These are phyloP conservation scores for Neolamprologus brichardi DNA, from an alignment of 2,113 vertebrate species.

Conservation along the genomic window DNA sequence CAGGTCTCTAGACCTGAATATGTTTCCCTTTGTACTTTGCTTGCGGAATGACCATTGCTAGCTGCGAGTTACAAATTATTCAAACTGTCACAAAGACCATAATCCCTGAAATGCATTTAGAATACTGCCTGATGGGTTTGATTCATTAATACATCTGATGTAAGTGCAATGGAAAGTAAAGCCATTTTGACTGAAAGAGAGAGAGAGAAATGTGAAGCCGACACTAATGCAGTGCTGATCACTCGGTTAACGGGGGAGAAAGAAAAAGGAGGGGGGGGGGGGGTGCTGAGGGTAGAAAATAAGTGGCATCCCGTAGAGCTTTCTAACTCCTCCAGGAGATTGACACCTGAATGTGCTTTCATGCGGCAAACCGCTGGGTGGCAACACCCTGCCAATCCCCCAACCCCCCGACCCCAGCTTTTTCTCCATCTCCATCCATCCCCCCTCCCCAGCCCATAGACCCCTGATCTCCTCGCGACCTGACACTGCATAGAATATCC, in stretches of 20 bases:
- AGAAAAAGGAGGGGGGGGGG: neutral
- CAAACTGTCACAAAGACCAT: neutral
- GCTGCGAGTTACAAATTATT: neutral
- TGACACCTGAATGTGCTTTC: constrained; percentile 73
- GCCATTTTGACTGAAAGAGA: neutral
- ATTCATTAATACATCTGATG: neutral
- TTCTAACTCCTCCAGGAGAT: constrained; percentile 64
- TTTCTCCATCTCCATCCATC: neutral
- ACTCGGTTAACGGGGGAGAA: constrained; percentile 20
- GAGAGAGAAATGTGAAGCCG: neutral
- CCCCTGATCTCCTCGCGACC: neutral
- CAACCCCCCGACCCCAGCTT: neutral
- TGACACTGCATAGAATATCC: neutral
- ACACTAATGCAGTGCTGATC: constrained; percentile 45
- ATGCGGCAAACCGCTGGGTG: constrained; percentile 51
- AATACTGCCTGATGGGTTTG: neutral
- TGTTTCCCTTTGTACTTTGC: neutral
- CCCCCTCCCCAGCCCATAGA: neutral
- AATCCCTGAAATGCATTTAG: neutral
- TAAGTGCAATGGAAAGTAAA: neutral
- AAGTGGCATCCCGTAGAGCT: constrained; percentile 61
- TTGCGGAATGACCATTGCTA: neutral
- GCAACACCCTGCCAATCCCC: constrained; percentile 3
- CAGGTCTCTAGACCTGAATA: neutral
- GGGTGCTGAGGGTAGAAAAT: no score